Evolutionary conservation across 2,888 invertebrate species (phyloP), one percentile per base, ranked within the genome.

Genomic region (Tinea semifulvella): DNA sequence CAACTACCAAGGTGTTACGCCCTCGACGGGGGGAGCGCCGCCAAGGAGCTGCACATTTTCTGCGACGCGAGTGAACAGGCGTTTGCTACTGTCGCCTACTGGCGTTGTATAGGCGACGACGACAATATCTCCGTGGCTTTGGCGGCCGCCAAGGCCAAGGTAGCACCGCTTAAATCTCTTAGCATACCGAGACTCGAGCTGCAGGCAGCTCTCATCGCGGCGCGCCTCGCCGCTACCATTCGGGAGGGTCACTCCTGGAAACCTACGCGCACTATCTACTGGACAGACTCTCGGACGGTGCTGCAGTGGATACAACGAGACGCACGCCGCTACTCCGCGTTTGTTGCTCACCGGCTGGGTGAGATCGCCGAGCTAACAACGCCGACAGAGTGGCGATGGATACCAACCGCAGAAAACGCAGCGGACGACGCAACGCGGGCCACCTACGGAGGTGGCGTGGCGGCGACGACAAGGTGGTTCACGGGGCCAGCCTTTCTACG

Each of bases 191-290:
- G 36, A 7, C 36, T 44, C 2, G 44, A 44, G 13, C 16, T 44
- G 7, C 44, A 44, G 14, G 47, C 52, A 1, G 51, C 54, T 0
- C 11, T 46, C 0, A 11, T 54, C 10, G 53, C 49, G 0, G 18
- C 35, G 0, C 35, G 49, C 8, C 19, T 52, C 19, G 46, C 35
- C 6, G 39, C 22, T n/a, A 26, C 36, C 20, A 26, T 42, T 7
- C n/a, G n/a, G n/a, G n/a, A n/a, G n/a, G n/a, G n/a, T n/a, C n/a
- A n/a, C n/a, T n/a, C n/a, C n/a, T n/a, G n/a, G n/a, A n/a, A n/a
- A n/a, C n/a, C n/a, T n/a, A n/a, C n/a, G n/a, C n/a, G n/a, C n/a
- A n/a, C n/a, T n/a, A n/a, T n/a, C n/a, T n/a, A n/a, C n/a, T n/a
- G n/a, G n/a, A n/a, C n/a, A n/a, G n/a, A n/a, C n/a, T 7, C 6